Base-by-base conservation (phyloP, 2,797 vertebrate species). In the Etheostoma perlongum region DNA sequence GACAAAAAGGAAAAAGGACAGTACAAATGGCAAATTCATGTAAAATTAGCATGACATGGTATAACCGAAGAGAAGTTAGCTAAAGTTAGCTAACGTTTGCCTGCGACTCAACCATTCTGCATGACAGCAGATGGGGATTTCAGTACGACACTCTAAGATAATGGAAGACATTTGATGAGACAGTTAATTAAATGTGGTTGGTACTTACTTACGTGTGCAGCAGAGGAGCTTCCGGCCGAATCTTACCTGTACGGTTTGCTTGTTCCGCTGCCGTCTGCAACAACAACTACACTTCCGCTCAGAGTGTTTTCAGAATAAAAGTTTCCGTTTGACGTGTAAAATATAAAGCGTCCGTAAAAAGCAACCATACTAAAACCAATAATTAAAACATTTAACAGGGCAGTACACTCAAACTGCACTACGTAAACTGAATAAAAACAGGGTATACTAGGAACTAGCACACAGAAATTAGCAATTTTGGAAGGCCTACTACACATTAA, bases 181-280 rank as follows among this genome's bases (percentile, higher is more conserved):
- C 58, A 16, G 1, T 4, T 19, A 0, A 3, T 2, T 6, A 0
- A 40, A 18, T 4, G 0, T 4, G 12, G 3, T 12, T 1, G 3
- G 2, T 0, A 64, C 86, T 89, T 79, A 92, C 89, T 46, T 72
- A 0, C 0, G n/a, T n/a, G 53, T 6, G 51, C 52, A 67, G 76
- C 72, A 57, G 52, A 61, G 42, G 57, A 42, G 47, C 73, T 40
- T 54, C 18, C 14, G 1, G 1, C 27, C n/a, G 70, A 23, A 9
- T 25, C 7, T 40, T 36, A 3, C 10, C 9, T 10, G 36, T 8
- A 58, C 25, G 27, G 27, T 27, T 27, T 19, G 9, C 36, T 33
- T 15, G 7, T 54, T 78, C 66, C 15, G 36, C 25, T 19, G 11
- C 7, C 53, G 36, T 51, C 4, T 0, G 42, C 15, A 6, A 33